Conservation (phyloP, 2,797 vertebrate genomes). For the Poeciliopsis presidionis region DNA sequence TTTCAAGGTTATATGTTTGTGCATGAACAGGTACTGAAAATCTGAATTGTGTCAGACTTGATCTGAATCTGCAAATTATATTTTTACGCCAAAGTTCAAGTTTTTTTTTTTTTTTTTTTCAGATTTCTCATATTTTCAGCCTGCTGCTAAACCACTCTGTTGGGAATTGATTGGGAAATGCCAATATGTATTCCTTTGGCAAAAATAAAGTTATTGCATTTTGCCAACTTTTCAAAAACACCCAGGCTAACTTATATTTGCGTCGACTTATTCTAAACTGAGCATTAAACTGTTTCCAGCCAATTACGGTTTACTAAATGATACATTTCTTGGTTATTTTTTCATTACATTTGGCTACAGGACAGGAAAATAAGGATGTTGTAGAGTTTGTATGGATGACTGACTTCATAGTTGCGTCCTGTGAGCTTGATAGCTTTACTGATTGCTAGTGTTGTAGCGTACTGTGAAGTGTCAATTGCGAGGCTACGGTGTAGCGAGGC, state of each 20-base stretch:
- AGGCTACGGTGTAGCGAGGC: slow-evolving; percentile 64
- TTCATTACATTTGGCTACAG: slow-evolving; percentile 45
- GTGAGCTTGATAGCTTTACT: slow-evolving; percentile 75
- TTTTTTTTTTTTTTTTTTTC: slow-evolving; percentile 18
- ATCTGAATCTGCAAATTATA: slow-evolving; percentile 35
- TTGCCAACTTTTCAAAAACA: slow-evolving; percentile 21
- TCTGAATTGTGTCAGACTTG: slow-evolving; percentile 35
- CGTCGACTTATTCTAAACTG: slow-evolving; percentile 23
- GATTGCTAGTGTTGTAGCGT: slow-evolving; percentile 67
- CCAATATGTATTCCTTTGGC: slow-evolving; percentile 3
- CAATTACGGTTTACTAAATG: slow-evolving; percentile 52
- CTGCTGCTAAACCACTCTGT: slow-evolving; percentile 55
- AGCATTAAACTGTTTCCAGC: slow-evolving; percentile 56
- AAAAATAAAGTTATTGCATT: neutral
- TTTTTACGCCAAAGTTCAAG: slow-evolving; percentile 46
- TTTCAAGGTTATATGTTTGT: slow-evolving; percentile 50
- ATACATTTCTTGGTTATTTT: slow-evolving; percentile 42
- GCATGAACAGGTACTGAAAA: slow-evolving; percentile 53
- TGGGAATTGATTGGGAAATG: slow-evolving; percentile 55
- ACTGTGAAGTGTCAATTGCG: slow-evolving; percentile 73
- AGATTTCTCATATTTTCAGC: slow-evolving; percentile 54
- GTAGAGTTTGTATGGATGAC: slow-evolving; percentile 68
- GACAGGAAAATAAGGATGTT: slow-evolving; percentile 52
- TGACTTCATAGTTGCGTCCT: slow-evolving; percentile 71
- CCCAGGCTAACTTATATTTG: slow-evolving; percentile 50